These are phyloP conservation scores for Mandrillus leucophaeus DNA, from an alignment of 2,113 vertebrate species.

Conservation along the genomic window DNA sequence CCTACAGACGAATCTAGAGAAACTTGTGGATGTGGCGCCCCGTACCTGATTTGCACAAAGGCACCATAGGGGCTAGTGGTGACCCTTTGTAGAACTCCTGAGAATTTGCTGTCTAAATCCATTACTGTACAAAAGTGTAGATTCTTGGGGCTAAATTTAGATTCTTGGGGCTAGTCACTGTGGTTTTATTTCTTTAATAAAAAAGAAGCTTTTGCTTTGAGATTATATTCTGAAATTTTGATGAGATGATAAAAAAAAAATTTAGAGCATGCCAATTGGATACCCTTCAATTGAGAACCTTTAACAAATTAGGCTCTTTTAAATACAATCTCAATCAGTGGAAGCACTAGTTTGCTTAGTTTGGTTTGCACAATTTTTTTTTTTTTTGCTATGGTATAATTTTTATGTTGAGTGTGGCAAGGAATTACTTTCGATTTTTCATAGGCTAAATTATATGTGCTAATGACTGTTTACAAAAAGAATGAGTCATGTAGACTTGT, in stretches of 20 bases:
- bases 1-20: neutral
- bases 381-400: neutral
- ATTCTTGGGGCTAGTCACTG: neutral
- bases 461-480: neutral
- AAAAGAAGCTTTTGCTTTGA: neutral
- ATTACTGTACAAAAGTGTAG: neutral
- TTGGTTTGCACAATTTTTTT: neutral
- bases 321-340: neutral
- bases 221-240: neutral
- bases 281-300: neutral
- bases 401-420: slow-evolving; percentile 1
- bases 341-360: neutral
- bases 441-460: neutral
- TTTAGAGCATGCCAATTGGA: neutral
- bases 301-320: neutral
- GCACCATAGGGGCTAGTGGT: no score
- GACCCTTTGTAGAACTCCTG: neutral
- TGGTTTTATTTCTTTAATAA: neutral
- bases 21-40: neutral
- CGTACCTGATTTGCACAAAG: neutral
- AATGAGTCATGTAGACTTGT: neutral
- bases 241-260: no score
- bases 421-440: slow-evolving; percentile 15
- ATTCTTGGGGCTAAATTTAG: neutral
- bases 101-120: neutral